Conservation (phyloP, 2,888 invertebrate genomes). For the Mimas tiliae region DNA sequence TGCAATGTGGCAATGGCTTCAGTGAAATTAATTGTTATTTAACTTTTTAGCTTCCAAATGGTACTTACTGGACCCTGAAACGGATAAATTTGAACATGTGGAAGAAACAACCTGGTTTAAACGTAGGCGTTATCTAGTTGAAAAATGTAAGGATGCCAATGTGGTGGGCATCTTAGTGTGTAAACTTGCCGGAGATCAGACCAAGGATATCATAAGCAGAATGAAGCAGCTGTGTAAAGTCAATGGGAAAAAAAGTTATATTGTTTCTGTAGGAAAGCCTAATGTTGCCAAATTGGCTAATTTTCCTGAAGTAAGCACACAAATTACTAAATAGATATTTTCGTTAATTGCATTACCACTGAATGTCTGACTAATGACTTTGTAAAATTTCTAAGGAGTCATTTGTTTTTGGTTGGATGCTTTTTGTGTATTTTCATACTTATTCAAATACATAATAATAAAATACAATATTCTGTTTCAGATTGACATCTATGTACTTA, state of each 20-base stretch:
- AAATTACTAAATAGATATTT: no score
- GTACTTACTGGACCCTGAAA: slow-evolving; percentile 82
- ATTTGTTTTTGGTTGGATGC: no score
- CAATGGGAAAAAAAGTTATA: slow-evolving; percentile 94
- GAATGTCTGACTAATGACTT: no score
- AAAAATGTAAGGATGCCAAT: slow-evolving; percentile 95
- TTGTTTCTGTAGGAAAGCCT: slow-evolving; percentile 96
- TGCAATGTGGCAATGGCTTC: no score
- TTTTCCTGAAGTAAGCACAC: slow-evolving; percentile 89
- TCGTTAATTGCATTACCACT: no score
- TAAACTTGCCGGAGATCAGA: slow-evolving; percentile 93
- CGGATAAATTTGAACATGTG: slow-evolving; percentile 64
- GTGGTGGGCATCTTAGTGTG: slow-evolving; percentile 96
- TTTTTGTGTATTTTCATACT: no score
- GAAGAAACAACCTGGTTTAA: slow-evolving; percentile 86
- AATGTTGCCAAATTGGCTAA: slow-evolving; percentile 98
- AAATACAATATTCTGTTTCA: slow-evolving; percentile 56
- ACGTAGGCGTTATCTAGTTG: slow-evolving; percentile 92
- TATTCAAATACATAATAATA: background rate
- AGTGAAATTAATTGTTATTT: no score
- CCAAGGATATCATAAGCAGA: slow-evolving; percentile 89
- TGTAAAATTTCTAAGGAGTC: no score
- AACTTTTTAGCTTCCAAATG: slow-evolving; percentile 77
- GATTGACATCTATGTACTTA: slow-evolving; percentile 96
- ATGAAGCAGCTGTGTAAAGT: slow-evolving; percentile 89